Conservation (phyloP, 2,888 invertebrate genomes). For the Pseudolycoriella hygida region DNA sequence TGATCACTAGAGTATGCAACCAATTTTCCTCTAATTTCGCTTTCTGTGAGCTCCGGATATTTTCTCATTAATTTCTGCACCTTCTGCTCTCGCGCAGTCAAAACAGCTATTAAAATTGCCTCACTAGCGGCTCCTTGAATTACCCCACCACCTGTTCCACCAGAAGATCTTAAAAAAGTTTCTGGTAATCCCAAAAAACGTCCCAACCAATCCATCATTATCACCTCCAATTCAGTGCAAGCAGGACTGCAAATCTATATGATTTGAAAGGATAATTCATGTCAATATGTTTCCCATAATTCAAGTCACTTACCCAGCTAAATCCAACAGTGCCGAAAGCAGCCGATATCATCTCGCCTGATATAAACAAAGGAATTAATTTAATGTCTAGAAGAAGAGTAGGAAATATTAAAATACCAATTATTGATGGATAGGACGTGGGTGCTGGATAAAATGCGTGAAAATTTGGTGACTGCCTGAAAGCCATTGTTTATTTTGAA, state of each 20-base stretch:
- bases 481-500: too few relatives aligned
- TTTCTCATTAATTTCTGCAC: constrained; percentile 35
- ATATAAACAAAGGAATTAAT: too few relatives aligned
- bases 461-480: constrained; percentile 64
- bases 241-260: constrained; percentile 62
- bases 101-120: constrained; percentile 62
- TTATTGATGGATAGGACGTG: constrained; percentile 66
- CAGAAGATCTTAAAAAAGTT: constrained; percentile 57
- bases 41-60: constrained; percentile 42
- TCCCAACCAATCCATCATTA: constrained; percentile 87
- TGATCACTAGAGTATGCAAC: constrained; percentile 74
- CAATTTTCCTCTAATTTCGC: constrained; percentile 46
- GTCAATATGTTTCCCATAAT: too few relatives aligned
- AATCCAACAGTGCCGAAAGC: constrained; percentile 78
- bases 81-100: constrained; percentile 59
- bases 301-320: constrained; percentile 67
- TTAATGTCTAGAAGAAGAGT: too few relatives aligned
- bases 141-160: constrained; percentile 67
- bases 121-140: constrained; percentile 88
- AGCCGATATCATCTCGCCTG: constrained; percentile 54
- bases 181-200: constrained; percentile 67
- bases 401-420: constrained; percentile 33
- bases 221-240: constrained; percentile 81
- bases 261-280: neutral
- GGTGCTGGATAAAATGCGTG: constrained; percentile 83